A percentile compares a stretch with the other conserved stretches of the same genome.
Evolutionary conservation across 2,888 invertebrate genomes (phyloP).

Genomic region (Matsumyia berberina): DNA sequence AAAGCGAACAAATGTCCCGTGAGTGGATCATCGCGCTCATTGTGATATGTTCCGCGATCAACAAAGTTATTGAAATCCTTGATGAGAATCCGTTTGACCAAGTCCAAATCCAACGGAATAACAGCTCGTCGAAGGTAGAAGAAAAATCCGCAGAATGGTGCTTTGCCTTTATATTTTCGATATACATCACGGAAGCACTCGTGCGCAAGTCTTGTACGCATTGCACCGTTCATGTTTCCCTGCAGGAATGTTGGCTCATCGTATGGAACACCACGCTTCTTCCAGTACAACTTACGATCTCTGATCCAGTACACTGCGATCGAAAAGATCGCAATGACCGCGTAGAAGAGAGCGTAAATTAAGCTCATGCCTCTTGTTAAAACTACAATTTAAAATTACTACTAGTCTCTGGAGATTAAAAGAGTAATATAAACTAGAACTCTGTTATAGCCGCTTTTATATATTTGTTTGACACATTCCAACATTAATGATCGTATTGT

Average conservation of each 20-base stretch:
- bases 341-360: constrained; percentile 4
- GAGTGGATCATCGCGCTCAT: constrained; percentile 81
- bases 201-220: constrained; percentile 77
- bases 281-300: constrained; percentile 76
- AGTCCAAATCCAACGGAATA: constrained; percentile 80
- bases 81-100: constrained; percentile 80
- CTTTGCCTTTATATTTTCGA: constrained; percentile 76
- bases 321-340: constrained; percentile 12
- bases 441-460: too few species aligned
- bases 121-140: constrained; percentile 80
- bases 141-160: constrained; percentile 82
- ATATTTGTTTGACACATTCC: too few species aligned
- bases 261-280: constrained; percentile 77
- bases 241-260: neutral
- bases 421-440: too few species aligned
- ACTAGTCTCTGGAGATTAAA: too few species aligned
- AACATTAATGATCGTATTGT: too few species aligned
- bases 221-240: constrained; percentile 6
- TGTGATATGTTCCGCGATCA: constrained; percentile 81
- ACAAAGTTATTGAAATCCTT: constrained; percentile 80
- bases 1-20: constrained; percentile 83
- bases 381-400: too few species aligned
- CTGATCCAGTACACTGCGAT: constrained; percentile 6
- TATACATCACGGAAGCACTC: constrained; percentile 78
- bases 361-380: neutral